Evolutionary conservation across 2,888 invertebrate species (phyloP).

Genomic region (Electrophaes corylata): DNA sequence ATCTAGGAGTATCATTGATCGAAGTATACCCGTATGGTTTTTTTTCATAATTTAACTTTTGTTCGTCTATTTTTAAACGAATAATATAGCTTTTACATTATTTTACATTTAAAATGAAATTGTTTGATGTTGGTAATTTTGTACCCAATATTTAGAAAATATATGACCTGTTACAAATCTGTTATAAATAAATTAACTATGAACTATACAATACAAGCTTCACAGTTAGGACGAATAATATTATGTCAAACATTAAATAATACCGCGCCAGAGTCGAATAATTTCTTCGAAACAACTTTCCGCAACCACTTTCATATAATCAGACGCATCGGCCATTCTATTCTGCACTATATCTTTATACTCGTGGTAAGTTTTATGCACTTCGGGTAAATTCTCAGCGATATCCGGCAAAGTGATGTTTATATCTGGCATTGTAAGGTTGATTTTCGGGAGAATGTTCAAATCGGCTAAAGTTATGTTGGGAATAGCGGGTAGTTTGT

Average conservation of each 20-base stretch:
- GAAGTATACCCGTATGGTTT: too few species aligned
- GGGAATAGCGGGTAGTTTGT: conserved; percentile 54
- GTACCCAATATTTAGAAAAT: too few species aligned
- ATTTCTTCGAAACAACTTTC: conserved; percentile 81
- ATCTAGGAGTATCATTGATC: too few species aligned
- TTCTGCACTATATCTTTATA: conserved; percentile 79
- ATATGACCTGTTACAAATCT: too few species aligned
- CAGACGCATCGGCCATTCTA: conserved; percentile 77
- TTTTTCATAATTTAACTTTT: too few species aligned
- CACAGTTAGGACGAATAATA: neutral
- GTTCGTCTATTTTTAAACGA: too few species aligned
- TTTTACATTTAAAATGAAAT: too few species aligned
- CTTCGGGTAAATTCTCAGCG: conserved; percentile 65
- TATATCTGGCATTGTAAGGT: conserved; percentile 56
- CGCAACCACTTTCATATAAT: conserved; percentile 79
- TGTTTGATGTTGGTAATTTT: too few species aligned
- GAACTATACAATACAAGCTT: too few species aligned
- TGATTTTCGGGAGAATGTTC: conserved; percentile 48
- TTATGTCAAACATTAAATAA: conserved; percentile 55
- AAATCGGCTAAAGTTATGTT: conserved; percentile 61
- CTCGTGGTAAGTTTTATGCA: conserved; percentile 66
- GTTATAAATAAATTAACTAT: too few species aligned
- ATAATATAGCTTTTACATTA: too few species aligned
- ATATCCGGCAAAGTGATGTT: conserved; percentile 65
- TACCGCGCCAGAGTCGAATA: conserved; percentile 65